Base-by-base conservation (phyloP, 2,888 invertebrate species). In the Ceratothoa steindachneri region DNA sequence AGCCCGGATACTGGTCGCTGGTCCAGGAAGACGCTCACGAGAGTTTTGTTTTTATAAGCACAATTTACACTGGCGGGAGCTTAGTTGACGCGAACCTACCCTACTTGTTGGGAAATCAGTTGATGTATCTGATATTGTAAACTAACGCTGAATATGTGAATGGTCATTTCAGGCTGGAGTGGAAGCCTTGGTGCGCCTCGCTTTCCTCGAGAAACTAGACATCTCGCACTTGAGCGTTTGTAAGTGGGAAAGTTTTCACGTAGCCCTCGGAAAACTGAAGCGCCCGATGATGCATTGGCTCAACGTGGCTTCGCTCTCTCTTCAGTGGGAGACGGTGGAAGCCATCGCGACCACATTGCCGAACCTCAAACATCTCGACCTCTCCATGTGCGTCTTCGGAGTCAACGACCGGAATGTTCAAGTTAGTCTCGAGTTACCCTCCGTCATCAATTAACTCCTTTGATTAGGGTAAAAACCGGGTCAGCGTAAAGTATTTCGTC, bases 341-440 rank as follows among this genome's bases (percentile, higher is more conserved):
- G 85, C 86, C 81, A 86, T 91, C 72, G 88, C 89, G 7, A 86
- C 87, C 81, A 86, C 85, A 80, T 84, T 90, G 72, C 87, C 87
- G 0, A 87, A 87, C 74, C 84, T 91, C 60, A 86, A 85, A 0
- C 83, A 86, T 27, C 84, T 92, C 27, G 89, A 91, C 82, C 82
- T 91, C 65, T 89, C 89, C 74, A 89, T 88, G 80, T 91, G 91
- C 82, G 88, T 89, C 80, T 89, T 88, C 84, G 89, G 88, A n/a
- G 88, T 91, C 0, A 90, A 90, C 2, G 90, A 91, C 82, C 86
- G 88, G 82, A 73, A 73, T 72, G 41, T 74, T 65, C 73, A 75
- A 77, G 75, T 75, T 24, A 75, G 69, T 24, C 30, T n/a, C n/a
- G n/a, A n/a, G n/a, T n/a, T n/a, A n/a, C n/a, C n/a, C n/a, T n/a